Evolutionary conservation across 2,888 invertebrate genomes (phyloP).

Genomic region (Stegophylla sp.): DNA sequence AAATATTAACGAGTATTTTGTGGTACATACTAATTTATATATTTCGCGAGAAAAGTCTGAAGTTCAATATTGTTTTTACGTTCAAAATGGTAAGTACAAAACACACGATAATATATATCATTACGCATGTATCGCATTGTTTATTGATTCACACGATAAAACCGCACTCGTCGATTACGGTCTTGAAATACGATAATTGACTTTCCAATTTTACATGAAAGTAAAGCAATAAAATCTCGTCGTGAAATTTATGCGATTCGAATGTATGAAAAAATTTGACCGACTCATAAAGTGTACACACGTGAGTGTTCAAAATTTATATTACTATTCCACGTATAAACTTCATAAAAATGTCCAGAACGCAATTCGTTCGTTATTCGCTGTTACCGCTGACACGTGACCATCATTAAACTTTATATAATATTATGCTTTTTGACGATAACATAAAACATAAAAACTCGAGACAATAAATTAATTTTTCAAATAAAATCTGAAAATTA

Average conservation of each 20-base stretch:
- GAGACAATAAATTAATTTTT: no score
- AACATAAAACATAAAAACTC: no score
- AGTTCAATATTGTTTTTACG: slow-evolving; percentile 5
- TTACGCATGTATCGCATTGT: not conserved
- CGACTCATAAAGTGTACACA: not conserved
- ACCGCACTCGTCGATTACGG: slow-evolving; percentile 12
- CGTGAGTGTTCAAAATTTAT: not conserved
- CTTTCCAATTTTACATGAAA: slow-evolving; percentile 22
- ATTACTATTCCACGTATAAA: not conserved
- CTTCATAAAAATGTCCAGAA: not conserved
- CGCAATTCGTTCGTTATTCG: not conserved
- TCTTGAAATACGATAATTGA: slow-evolving; percentile 32
- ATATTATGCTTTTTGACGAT: no score
- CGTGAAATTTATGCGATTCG: not conserved
- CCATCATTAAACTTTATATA: not conserved
- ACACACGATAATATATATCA: not conserved
- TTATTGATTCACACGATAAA: slow-evolving; percentile 44
- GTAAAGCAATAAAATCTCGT: no score
- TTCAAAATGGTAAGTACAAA: slow-evolving; percentile 15
- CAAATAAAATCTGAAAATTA: no score
- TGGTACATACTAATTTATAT: not conserved
- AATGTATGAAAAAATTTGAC: not conserved
- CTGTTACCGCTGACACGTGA: not conserved
- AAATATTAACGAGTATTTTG: not conserved
- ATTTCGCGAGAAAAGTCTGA: slow-evolving; percentile 1